Percentiles rank a stretch among this genome's conserved stretches.
phyloP scores from a whole-genome alignment of 2,797 vertebrate genomes.

The Lophotriccus pileatus region DNA sequence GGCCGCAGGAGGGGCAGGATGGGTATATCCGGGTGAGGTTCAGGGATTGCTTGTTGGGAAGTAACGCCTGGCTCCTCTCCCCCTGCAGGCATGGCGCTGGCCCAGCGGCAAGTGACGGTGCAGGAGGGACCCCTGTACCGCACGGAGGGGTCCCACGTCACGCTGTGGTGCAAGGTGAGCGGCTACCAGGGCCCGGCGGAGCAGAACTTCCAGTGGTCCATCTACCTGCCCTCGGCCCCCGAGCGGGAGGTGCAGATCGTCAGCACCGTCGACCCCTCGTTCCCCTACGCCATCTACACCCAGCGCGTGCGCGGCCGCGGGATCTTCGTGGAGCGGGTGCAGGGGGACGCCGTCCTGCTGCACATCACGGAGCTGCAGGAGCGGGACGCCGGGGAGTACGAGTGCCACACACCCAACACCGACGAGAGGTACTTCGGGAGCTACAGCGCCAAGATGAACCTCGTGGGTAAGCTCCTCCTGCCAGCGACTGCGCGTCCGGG shows the following conservation, averaged over 20 bases:
- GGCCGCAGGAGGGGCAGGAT: fast-evolving
- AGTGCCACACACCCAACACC: constrained; percentile 86
- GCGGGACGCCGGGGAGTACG: constrained; percentile 85
- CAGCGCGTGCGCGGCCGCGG: constrained; percentile 79
- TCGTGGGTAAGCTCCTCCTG: constrained; percentile 70
- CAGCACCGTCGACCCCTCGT: constrained; percentile 84
- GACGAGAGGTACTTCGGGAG: constrained; percentile 71
- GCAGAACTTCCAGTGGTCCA: constrained; percentile 90
- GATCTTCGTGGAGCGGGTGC: constrained; percentile 86
- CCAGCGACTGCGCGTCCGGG: fast-evolving
- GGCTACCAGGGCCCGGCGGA: constrained; percentile 69
- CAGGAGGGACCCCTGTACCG: constrained; percentile 79
- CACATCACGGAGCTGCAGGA: constrained; percentile 86
- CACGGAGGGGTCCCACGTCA: constrained; percentile 76
- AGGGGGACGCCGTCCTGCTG: constrained; percentile 80
- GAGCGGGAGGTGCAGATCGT: constrained; percentile 85
- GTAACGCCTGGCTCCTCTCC: neutral
- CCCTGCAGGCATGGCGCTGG: constrained; percentile 61
- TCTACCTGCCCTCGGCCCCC: constrained; percentile 79
- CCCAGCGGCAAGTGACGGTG: constrained; percentile 76
- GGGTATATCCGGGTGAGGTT: fast-evolving
- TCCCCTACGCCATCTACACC: constrained; percentile 83
- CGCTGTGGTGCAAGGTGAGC: constrained; percentile 79
- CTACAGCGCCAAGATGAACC: constrained; percentile 79
- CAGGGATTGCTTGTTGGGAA: fast-evolving